Evolutionary conservation across 92 coral and sea anemone genomes (phyloP).

Genomic region (Phenganax marumi): DNA sequence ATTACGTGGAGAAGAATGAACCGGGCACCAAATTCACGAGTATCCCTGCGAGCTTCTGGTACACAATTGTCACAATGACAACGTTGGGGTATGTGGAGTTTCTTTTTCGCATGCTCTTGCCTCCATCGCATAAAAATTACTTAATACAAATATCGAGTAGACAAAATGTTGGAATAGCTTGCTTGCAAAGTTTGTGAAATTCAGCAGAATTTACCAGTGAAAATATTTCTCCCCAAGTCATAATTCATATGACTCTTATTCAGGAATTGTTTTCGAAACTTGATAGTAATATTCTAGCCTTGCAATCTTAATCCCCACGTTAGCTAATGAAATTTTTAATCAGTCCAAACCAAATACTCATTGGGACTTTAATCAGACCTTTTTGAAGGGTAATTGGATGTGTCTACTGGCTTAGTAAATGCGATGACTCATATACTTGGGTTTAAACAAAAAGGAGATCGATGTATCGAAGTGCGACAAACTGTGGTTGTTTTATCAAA

Average conservation of each 20-base stretch:
- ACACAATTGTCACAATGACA: slow-evolving; percentile 98
- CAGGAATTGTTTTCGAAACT: too few species aligned
- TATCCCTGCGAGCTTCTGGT: slow-evolving; percentile 99
- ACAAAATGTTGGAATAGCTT: too few species aligned
- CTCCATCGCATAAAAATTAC: too few species aligned
- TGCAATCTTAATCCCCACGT: not conserved
- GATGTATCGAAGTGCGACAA: not conserved
- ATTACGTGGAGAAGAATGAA: slow-evolving; percentile 89
- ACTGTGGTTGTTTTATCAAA: not conserved
- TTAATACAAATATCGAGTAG: too few species aligned
- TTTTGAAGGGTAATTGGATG: not conserved
- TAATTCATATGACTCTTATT: too few species aligned
- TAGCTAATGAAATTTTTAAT: slow-evolving; percentile 10
- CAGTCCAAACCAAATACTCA: slow-evolving; percentile 21
- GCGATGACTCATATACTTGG: not conserved
- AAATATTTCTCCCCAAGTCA: too few species aligned
- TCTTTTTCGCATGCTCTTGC: not conserved
- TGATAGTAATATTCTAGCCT: not conserved
- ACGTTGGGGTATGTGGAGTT: slow-evolving; percentile 87
- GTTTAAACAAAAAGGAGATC: not conserved
- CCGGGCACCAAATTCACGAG: slow-evolving; percentile 79
- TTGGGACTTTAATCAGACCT: slow-evolving; percentile 1
- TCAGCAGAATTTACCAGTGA: too few species aligned
- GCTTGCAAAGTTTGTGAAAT: too few species aligned
- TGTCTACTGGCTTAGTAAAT: not conserved